These are phyloP conservation scores for Camponotus vicinus DNA, from an alignment of 1,140 invertebrate genomes.

Conservation along the genomic window DNA sequence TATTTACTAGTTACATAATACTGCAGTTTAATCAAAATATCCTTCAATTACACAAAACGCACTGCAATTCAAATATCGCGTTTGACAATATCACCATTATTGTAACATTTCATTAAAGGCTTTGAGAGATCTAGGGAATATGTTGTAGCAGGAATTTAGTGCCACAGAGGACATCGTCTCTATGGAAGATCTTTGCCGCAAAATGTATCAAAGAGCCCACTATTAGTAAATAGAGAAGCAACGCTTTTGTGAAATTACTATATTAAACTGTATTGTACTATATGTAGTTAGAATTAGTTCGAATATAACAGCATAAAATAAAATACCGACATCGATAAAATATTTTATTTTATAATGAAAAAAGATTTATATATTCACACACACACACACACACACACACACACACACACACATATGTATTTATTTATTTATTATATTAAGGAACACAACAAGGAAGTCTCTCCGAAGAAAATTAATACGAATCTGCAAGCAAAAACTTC, in stretches of 20 bases:
- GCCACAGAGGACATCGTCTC: neutral
- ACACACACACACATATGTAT: too few relatives aligned
- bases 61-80: neutral
- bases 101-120: conserved; percentile 26
- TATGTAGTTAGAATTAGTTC: neutral
- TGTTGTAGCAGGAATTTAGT: conserved; percentile 7
- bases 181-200: neutral
- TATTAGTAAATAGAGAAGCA: neutral
- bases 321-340: neutral
- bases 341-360: neutral
- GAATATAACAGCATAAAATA: neutral
- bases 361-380: neutral
- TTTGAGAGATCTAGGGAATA: neutral
- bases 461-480: neutral
- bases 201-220: neutral
- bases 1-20: neutral
- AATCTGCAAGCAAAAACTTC: neutral
- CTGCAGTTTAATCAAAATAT: conserved; percentile 2
- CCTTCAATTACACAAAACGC: neutral
- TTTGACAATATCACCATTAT: neutral
- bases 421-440: neutral
- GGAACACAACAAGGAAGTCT: neutral
- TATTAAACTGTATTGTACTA: neutral
- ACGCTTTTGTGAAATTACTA: neutral
- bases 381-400: too few relatives aligned